Evolutionary conservation across 1,140 invertebrate genomes (phyloP).

Genomic region (Drosophila sulfurigaster): DNA sequence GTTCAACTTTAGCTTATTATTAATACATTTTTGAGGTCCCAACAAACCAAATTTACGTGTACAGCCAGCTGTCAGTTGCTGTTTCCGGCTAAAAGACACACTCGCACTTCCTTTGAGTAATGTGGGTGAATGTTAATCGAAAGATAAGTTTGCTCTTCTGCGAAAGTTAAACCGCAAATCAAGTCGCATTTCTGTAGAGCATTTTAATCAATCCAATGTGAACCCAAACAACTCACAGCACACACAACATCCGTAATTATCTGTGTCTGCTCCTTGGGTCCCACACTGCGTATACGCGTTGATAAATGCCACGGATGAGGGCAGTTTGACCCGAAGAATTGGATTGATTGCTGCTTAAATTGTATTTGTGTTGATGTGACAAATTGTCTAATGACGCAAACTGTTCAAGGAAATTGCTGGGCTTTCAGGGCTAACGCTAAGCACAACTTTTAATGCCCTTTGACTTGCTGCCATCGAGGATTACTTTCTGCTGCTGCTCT

Average conservation of each 20-base stretch:
- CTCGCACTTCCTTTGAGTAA: not conserved
- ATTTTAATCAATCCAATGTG: constrained; percentile 9
- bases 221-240: not conserved
- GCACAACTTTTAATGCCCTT: constrained; percentile 24
- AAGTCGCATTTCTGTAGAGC: not conserved
- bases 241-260: not conserved
- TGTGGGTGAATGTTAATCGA: not conserved
- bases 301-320: not conserved
- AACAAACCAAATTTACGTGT: not conserved
- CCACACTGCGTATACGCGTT: constrained; percentile 25
- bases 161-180: not conserved
- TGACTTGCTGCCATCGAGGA: constrained; percentile 8
- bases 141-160: not conserved
- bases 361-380: constrained; percentile 12
- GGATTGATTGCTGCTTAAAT: constrained; percentile 25
- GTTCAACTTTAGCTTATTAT: constrained; percentile 7
- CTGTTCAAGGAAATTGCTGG: constrained; percentile 22
- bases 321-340: constrained; percentile 22
- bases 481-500: not conserved
- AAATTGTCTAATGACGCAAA: constrained; percentile 40
- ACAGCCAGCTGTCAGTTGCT: not conserved
- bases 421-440: not conserved
- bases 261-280: not conserved
- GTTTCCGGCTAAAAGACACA: not conserved
- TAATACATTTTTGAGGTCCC: constrained; percentile 12